phyloP scores from a whole-genome alignment of 1,140 invertebrate genomes.

The Leptopilina boulardi region DNA sequence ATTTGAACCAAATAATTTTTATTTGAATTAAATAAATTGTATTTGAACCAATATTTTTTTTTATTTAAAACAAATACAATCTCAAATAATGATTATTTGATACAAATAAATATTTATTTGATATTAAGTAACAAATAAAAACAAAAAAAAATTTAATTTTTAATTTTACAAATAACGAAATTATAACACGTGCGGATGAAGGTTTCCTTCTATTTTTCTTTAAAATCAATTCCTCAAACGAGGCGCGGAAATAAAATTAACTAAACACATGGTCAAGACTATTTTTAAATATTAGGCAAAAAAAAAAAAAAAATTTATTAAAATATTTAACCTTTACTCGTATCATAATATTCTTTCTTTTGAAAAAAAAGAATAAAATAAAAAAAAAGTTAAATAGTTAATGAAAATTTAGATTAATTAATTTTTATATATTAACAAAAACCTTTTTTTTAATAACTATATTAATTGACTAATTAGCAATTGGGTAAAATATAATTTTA shows the following conservation, averaged over 20 bases:
- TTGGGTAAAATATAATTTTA: background rate
- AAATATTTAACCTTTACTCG: background rate
- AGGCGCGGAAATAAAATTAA: constrained; percentile 8
- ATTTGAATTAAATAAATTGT: no score
- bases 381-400: no score
- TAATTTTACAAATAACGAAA: no score
- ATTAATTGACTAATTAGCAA: background rate
- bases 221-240: background rate
- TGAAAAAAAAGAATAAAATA: background rate
- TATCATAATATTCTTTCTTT: background rate
- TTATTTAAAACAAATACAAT: background rate
- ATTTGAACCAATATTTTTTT: no score
- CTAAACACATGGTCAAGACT: background rate
- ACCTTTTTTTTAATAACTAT: background rate
- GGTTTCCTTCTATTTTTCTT: no score
- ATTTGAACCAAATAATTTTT: no score
- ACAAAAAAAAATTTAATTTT: background rate
- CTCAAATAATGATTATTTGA: no score
- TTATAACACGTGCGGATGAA: no score
- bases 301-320: background rate
- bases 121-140: no score
- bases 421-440: no score
- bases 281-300: background rate
- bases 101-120: no score
- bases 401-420: no score